These are phyloP conservation scores for Tenthredo mesomela DNA, from an alignment of 2,888 invertebrate genomes.

Conservation along the genomic window DNA sequence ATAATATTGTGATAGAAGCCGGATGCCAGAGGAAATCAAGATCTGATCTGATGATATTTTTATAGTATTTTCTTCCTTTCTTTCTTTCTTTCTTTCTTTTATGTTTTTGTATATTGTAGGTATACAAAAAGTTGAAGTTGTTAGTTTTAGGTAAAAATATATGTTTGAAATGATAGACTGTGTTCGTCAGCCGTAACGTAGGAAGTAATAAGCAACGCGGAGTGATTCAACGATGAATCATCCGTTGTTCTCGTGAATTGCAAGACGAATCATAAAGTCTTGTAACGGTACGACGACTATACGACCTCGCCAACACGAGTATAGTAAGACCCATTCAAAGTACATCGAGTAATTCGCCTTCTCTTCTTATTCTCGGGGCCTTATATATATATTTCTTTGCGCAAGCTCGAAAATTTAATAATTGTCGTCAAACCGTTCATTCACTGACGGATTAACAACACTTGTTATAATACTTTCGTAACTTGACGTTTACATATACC, in stretches of 20 bases:
- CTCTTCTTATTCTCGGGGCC: neutral
- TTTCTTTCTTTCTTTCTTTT: neutral
- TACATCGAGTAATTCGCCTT: constrained; percentile 41
- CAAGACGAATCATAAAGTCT: constrained; percentile 48
- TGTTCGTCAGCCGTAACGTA: constrained; percentile 30
- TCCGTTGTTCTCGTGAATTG: constrained; percentile 48
- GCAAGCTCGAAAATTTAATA: neutral
- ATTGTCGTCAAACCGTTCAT: neutral
- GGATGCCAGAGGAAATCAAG: neutral
- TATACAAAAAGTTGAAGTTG: neutral
- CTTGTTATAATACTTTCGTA: neutral
- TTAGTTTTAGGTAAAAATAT: neutral
- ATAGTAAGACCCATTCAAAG: constrained; percentile 37
- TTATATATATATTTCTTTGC: too few species aligned
- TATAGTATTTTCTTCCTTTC: neutral
- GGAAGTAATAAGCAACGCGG: neutral
- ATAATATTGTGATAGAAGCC: neutral
- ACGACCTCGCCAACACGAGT: constrained; percentile 44
- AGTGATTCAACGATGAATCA: constrained; percentile 47
- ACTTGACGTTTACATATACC: neutral
- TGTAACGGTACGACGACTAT: constrained; percentile 46
- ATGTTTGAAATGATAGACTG: neutral
- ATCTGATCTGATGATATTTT: neutral
- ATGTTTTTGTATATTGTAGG: neutral
- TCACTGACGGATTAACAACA: constrained; percentile 10